A percentile compares a stretch with the other conserved stretches of the same genome.
phyloP scores from a whole-genome alignment of 1,140 invertebrate species.

The Scylla paramamosain region DNA sequence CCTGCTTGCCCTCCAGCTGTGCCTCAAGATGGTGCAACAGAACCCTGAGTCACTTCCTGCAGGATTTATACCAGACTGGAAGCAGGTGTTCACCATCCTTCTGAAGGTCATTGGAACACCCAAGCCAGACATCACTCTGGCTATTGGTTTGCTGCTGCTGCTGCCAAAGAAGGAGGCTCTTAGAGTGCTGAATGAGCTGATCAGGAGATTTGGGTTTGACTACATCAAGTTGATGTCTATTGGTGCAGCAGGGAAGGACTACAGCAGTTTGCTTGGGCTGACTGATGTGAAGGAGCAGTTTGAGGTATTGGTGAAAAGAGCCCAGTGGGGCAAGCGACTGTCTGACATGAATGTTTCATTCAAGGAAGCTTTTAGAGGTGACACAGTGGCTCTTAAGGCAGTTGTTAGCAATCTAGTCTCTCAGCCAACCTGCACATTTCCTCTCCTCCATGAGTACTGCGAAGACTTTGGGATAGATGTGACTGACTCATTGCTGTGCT shows the following conservation, averaged over 20 bases:
- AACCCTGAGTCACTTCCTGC: neutral
- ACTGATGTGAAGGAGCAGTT: constrained; percentile 72
- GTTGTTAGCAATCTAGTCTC: constrained; percentile 60
- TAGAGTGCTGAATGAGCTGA: constrained; percentile 73
- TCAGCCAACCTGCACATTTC: constrained; percentile 68
- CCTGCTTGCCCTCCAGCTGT: constrained; percentile 31
- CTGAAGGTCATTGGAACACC: constrained; percentile 68
- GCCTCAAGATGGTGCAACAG: constrained; percentile 17
- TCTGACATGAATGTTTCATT: constrained; percentile 72
- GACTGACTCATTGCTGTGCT: constrained; percentile 68
- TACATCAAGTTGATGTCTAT: constrained; percentile 65
- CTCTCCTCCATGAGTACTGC: constrained; percentile 72
- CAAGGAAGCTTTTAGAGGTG: constrained; percentile 72
- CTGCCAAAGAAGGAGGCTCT: constrained; percentile 63
- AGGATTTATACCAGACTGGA: neutral
- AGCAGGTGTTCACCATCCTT: constrained; percentile 70
- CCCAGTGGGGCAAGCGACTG: constrained; percentile 73
- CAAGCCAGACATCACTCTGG: constrained; percentile 63
- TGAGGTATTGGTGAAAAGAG: constrained; percentile 64
- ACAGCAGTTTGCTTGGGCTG: constrained; percentile 65
- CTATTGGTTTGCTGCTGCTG: constrained; percentile 67
- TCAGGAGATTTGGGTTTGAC: constrained; percentile 76
- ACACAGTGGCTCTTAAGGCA: constrained; percentile 57
- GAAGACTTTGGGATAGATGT: constrained; percentile 68
- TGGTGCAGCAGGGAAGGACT: constrained; percentile 67